phyloP scores from a whole-genome alignment of 2,113 vertebrate genomes.

The Columba livia region DNA sequence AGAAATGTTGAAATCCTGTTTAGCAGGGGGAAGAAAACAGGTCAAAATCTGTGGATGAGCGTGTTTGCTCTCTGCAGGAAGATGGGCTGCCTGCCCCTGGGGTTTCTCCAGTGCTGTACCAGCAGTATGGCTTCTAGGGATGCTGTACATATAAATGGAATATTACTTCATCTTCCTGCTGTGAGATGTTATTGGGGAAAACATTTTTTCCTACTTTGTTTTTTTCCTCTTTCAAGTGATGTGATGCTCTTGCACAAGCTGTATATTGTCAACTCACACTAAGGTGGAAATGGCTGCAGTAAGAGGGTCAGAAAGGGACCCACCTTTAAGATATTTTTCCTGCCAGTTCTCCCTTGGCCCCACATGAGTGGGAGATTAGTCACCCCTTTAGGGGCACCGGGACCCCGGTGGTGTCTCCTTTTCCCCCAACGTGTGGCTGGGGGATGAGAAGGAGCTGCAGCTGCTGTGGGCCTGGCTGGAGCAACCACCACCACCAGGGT shows the following conservation, averaged over 20 bases:
- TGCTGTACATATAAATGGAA: neutral
- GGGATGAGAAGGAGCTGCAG: neutral
- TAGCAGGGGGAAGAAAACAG: neutral
- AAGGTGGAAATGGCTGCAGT: neutral
- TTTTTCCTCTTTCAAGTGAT: neutral
- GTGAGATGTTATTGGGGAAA: neutral
- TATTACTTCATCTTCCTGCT: neutral
- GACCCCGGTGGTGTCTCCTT: accelerated
- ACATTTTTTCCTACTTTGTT: neutral
- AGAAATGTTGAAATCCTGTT: neutral
- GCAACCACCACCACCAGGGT: neutral
- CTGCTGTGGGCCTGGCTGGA: neutral
- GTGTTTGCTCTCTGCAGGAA: neutral
- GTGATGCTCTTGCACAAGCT: neutral
- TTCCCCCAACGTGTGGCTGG: accelerated
- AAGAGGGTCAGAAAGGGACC: neutral
- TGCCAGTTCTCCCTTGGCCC: neutral
- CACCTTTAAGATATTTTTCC: neutral
- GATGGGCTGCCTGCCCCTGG: neutral
- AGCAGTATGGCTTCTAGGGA: neutral
- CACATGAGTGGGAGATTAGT: neutral
- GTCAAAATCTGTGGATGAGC: neutral
- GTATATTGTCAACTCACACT: neutral
- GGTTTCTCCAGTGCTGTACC: neutral
- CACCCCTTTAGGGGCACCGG: neutral